Evolutionary conservation across 2,113 vertebrate species (phyloP).

Genomic region (Callospermophilus lateralis): DNA sequence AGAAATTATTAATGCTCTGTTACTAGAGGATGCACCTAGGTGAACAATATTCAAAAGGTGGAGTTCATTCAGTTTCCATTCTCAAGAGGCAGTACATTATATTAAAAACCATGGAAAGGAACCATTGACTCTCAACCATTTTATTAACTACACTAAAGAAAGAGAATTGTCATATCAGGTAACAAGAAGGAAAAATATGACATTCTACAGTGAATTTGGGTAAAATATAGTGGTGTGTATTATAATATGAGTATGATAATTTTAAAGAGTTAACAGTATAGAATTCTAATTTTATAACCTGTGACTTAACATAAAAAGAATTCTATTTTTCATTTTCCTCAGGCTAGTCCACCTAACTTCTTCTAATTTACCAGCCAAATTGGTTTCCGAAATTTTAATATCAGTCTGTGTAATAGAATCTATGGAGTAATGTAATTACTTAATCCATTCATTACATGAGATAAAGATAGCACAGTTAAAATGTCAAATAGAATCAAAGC

Average conservation of each 20-base stretch:
- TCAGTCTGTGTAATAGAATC: slow-evolving; percentile 68
- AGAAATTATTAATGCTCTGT: neutral
- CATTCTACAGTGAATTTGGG: neutral
- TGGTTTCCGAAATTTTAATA: slow-evolving; percentile 75
- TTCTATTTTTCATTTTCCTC: slow-evolving; percentile 73
- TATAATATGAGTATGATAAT: neutral
- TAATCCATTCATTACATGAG: slow-evolving; percentile 72
- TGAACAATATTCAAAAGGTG: neutral
- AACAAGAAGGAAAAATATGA: slow-evolving; percentile 30
- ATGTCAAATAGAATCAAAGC: slow-evolving; percentile 71
- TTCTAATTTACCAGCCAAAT: slow-evolving; percentile 75
- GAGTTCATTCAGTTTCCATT: neutral
- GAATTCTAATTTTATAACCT: slow-evolving; percentile 67
- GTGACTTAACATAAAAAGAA: slow-evolving; percentile 59
- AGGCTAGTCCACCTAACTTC: slow-evolving; percentile 54
- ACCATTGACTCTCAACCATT: neutral
- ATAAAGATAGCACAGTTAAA: slow-evolving; percentile 75
- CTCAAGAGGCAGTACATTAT: neutral
- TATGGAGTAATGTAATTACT: slow-evolving; percentile 72
- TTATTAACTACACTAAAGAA: slow-evolving; percentile 15
- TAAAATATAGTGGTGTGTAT: neutral
- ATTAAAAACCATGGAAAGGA: neutral
- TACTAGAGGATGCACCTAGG: neutral
- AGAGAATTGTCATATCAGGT: neutral
- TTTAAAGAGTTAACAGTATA: slow-evolving; percentile 3